These are phyloP conservation scores for Discoglossus pictus DNA, from an alignment of 2,797 vertebrate genomes.

Conservation along the genomic window DNA sequence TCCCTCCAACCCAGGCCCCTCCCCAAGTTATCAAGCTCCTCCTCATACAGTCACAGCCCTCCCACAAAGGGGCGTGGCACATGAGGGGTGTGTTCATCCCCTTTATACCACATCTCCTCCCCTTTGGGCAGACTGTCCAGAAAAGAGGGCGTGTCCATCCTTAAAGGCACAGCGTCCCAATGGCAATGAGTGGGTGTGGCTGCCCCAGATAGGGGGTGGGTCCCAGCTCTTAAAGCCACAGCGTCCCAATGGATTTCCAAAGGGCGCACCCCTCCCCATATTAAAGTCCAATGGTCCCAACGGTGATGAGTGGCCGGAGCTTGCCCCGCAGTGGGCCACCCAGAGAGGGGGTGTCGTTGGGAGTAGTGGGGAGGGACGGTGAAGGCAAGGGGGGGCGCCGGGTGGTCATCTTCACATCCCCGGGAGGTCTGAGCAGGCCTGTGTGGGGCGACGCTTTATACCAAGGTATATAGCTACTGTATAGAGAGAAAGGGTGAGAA, in stretches of 20 bases:
- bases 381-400: slow-evolving; percentile 21
- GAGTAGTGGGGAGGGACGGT: slow-evolving; percentile 37
- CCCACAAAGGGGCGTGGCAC: slow-evolving; percentile 23
- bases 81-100: slow-evolving; percentile 11
- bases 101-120: not conserved
- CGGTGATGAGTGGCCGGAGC: slow-evolving; percentile 38
- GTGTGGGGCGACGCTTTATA: slow-evolving; percentile 90
- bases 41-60: slow-evolving; percentile 15
- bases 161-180: slow-evolving; percentile 44
- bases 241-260: slow-evolving; percentile 21
- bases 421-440: slow-evolving; percentile 86
- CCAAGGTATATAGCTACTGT: slow-evolving; percentile 93
- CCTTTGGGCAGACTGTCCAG: slow-evolving; percentile 12
- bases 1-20: not conserved
- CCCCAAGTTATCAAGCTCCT: slow-evolving; percentile 27
- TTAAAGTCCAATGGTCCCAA: slow-evolving; percentile 47
- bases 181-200: slow-evolving; percentile 2
- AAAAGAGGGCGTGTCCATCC: slow-evolving; percentile 24
- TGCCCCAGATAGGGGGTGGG: slow-evolving; percentile 1
- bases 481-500: not conserved
- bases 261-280: slow-evolving; percentile 17
- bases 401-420: slow-evolving; percentile 86
- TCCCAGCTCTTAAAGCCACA: slow-evolving; percentile 27
- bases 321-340: slow-evolving; percentile 51
- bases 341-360: slow-evolving; percentile 47